Base-by-base conservation (phyloP, 2,113 vertebrate genomes). In the Danio rerio region DNA sequence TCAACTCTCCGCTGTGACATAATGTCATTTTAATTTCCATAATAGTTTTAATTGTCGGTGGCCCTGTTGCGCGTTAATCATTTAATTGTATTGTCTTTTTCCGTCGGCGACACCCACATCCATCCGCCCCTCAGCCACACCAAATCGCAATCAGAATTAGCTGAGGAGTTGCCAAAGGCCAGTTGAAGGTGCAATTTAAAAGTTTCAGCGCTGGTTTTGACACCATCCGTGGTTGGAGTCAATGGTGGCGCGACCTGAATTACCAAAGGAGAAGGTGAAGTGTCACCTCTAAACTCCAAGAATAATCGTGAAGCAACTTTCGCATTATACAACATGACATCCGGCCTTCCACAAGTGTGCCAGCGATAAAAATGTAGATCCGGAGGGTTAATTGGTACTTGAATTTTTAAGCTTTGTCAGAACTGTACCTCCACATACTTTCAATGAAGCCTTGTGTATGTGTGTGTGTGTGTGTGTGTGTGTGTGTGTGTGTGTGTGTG, bases 61-160 rank as follows among this genome's bases (percentile, higher is more conserved):
- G 89, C 84, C 92, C 90, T 81, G 90, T 91, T 84, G 93, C 83
- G 92, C 90, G 90, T 96, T 98, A 97, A 98, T 99, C 97, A 99
- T 98, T 98, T 99, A 99, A 99, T 98, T 97, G 96, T 97, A 97
- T 97, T 98, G 97, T 98, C 96, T 97, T 95, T 95, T 95, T 95
- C 89, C 69, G 85, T 87, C 82, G 77, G 89, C 89, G 92, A 92
- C 92, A 93, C 90, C 90, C 90, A 88, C 89, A 88, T 88, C 85
- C 88, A 73, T 84, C 85, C 63, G 84, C 86, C 87, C 95, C 94
- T 95, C 94, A 95, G 94, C 95, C 93, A 96, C 95, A 94, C 89
- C 93, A 81, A 95, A 96, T 96, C 94, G 95, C 96, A 98, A 97
- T 98, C 96, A 96, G 95, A 94, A 94, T 94, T 93, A 93, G 93